Evolutionary conservation across 2,113 vertebrate species (phyloP).

Genomic region (Perognathus longimembris): DNA sequence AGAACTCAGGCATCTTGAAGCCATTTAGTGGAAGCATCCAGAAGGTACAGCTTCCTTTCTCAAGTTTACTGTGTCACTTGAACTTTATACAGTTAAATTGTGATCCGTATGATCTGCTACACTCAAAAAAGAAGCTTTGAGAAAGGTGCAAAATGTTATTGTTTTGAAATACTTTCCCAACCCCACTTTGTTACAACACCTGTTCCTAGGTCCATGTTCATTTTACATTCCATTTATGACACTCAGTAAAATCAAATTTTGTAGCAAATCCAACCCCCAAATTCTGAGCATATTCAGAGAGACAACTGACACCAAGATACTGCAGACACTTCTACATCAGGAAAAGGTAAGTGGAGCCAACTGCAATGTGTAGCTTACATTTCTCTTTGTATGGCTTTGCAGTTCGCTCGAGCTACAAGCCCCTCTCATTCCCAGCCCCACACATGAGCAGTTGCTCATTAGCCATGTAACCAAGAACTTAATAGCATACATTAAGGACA

Average conservation of each 20-base stretch:
- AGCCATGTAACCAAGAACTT: neutral
- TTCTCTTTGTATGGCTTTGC: neutral
- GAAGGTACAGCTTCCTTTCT: conserved; percentile 87
- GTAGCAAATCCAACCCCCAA: neutral
- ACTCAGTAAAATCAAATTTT: neutral
- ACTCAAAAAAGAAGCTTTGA: neutral
- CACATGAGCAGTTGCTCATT: neutral
- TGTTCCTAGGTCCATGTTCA: neutral
- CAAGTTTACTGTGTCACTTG: neutral
- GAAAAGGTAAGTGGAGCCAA: neutral
- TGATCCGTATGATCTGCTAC: neutral
- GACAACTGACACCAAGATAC: neutral
- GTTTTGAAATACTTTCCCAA: neutral
- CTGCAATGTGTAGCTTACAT: neutral
- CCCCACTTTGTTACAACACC: neutral
- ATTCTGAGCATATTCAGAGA: neutral
- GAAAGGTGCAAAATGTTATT: neutral
- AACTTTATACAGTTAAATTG: accelerated
- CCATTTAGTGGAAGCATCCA: conserved; percentile 96
- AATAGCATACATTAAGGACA: neutral
- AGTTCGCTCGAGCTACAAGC: neutral
- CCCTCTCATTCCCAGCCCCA: neutral
- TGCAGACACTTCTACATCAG: neutral
- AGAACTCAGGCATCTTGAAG: conserved; percentile 88
- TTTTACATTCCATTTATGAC: too few species aligned